Evolutionary conservation across 2,888 invertebrate genomes (phyloP), one percentile per base, ranked within the genome.

Genomic region (Pardosa pseudoannulata): DNA sequence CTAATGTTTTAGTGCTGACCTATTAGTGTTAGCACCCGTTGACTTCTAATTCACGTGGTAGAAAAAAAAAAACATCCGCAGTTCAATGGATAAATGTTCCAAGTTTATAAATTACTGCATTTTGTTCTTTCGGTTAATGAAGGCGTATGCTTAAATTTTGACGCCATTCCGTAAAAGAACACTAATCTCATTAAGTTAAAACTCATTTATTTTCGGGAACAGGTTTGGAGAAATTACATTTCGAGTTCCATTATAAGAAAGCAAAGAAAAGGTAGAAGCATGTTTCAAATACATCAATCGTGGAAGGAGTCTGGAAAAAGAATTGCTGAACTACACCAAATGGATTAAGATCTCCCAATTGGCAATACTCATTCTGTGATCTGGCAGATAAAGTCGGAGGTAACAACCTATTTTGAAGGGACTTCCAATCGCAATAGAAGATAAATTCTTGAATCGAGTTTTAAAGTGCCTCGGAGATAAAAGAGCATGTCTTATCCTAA

Each of bases 141-240:
- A 76, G 68, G 68, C 50, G 76, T 65, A 36, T 1, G 36, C 32
- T 13, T 68, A 29, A 56, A 23, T 23, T 31, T 46, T 27, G 5
- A 50, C 29, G 16, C 23, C 27, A 29, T 68, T 76, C 23, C 16
- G 67, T 46, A 68, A 68, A 68, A 76, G 50, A 39, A 50, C n/a
- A 50, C 19, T 76, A 76, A 76, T 68, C 67, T 76, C 32, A n/a
- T 68, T 56, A 76, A 9, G 50, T 65, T 76, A 32, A 76, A 46
- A 68, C 46, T 19, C 41, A 67, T 75, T 75, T 31, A 65, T 39
- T 56, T 28, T 41, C 28, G 1, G 1, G 28, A 72, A 46, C 46
- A 56, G 56, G 56, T 56, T 56, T 23, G 1, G 3, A 23, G 56
- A 56, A 56, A 56, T 56, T 56, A 56, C 56, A 56, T 56, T 56